Percentiles rank a stretch among this genome's conserved stretches.
phyloP scores from a whole-genome alignment of 2,113 vertebrate species.

The Stictonetta naevosa region DNA sequence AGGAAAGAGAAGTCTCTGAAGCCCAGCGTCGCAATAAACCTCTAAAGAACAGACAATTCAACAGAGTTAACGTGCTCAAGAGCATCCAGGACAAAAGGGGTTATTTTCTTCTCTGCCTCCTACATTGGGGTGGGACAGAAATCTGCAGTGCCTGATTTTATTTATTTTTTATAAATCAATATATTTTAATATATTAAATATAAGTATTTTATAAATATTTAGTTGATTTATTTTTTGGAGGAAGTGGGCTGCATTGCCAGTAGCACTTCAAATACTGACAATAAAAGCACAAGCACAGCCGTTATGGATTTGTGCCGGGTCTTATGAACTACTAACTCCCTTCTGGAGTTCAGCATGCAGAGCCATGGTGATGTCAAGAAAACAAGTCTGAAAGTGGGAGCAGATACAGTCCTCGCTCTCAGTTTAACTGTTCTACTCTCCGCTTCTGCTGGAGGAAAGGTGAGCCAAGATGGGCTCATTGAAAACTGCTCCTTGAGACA shows the following conservation, averaged over 20 bases:
- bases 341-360: background rate
- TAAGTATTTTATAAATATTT: too few relatives aligned
- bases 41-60: background rate
- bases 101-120: background rate
- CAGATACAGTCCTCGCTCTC: background rate
- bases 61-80: background rate
- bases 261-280: background rate
- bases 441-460: background rate
- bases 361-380: background rate
- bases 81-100: background rate
- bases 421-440: background rate
- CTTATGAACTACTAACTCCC: background rate
- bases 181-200: too few relatives aligned
- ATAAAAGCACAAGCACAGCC: background rate
- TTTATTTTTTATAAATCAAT: too few relatives aligned
- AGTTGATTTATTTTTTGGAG: background rate
- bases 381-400: background rate
- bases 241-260: background rate
- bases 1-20: background rate
- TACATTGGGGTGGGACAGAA: background rate
- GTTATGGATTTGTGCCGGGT: background rate
- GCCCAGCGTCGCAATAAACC: fast-evolving
- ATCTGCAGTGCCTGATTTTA: background rate
- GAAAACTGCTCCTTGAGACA: background rate
- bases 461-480: background rate